Conservation (phyloP, 2,797 vertebrate genomes). For the Sorex maritimensis region DNA sequence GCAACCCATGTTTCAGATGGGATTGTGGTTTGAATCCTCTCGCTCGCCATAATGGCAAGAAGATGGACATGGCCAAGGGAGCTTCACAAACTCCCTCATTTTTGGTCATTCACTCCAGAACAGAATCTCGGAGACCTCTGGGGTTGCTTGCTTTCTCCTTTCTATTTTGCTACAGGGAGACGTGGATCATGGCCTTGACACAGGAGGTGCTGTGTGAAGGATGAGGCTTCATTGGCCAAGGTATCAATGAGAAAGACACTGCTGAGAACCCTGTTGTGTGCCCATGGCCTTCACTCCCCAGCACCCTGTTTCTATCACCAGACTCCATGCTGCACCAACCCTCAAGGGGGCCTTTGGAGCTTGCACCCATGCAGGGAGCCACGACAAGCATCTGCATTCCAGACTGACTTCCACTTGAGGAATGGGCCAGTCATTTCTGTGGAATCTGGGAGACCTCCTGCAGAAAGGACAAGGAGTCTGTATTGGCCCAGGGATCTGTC, state of each 20-base stretch:
- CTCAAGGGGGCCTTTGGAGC: background rate
- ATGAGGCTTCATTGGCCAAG: background rate
- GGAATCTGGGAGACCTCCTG: background rate
- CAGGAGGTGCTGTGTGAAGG: too few relatives aligned
- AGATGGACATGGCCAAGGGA: too few relatives aligned
- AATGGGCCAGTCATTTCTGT: background rate
- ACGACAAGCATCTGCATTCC: background rate
- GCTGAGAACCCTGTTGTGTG: background rate
- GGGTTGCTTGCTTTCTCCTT: background rate
- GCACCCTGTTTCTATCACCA: rapidly evolving
- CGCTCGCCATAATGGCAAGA: background rate
- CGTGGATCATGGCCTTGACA: background rate
- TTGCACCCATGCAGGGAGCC: too few relatives aligned
- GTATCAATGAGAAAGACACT: background rate
- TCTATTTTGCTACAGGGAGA: too few relatives aligned
- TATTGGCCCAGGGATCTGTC: background rate
- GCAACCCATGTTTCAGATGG: background rate
- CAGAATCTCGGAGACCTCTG: background rate
- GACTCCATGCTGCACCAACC: background rate
- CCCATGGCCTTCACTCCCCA: rapidly evolving
- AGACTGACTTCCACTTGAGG: too few relatives aligned
- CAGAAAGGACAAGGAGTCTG: too few relatives aligned
- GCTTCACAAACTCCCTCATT: background rate
- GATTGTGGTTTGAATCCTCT: background rate
- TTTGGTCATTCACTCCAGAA: background rate